Base-by-base conservation (phyloP, 2,888 invertebrate genomes). In the Plusia festucae region DNA sequence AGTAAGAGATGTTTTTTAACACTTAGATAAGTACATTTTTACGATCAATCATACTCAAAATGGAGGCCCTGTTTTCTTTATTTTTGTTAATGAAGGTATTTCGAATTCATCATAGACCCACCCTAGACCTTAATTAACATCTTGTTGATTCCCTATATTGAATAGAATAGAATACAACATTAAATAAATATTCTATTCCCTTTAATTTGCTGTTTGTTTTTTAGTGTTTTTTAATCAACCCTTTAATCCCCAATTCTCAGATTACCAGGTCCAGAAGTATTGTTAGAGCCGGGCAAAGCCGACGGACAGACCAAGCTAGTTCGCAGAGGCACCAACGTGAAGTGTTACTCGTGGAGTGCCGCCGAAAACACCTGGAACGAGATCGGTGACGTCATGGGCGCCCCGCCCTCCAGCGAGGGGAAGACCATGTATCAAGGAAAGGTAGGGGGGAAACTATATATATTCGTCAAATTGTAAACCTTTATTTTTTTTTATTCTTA, bases 291-390 rank as follows among this genome's bases (percentile, higher is more conserved):
- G 0, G 99, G 99, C 55, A 96, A 95, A 76, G 93, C 94, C 0
- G 97, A 98, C 64, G 99, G 99, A 0, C 98, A 98, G 88, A 98
- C 97, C 1, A 97, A 97, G 87, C 96, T 99, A 95, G 96, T 99
- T 0, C 96, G 97, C 0, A 90, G 95, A 0, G 97, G 97, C 7
- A 95, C 96, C 0, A 96, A 95, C 60, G 97, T 98, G 0, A 96
- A 97, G 79, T 98, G 98, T 55, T 98, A 98, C 88, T 96, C 96
- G 0, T 98, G 98, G 98, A 97, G 96, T 67, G 95, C 91, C 60
- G 95, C 92, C 40, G 95, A 93, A 51, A 91, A 95, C 57, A 95
- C 96, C 49, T 99, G 99, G 99, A 96, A 96, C 67, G 97, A 98
- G 88, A 95, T 99, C 16, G 99, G 99, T 0, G 98, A 99, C 87